Percentiles rank a stretch among this genome's conserved stretches.
Conservation (phyloP, 1,140 invertebrate species). For the Cotesia glomerata region DNA sequence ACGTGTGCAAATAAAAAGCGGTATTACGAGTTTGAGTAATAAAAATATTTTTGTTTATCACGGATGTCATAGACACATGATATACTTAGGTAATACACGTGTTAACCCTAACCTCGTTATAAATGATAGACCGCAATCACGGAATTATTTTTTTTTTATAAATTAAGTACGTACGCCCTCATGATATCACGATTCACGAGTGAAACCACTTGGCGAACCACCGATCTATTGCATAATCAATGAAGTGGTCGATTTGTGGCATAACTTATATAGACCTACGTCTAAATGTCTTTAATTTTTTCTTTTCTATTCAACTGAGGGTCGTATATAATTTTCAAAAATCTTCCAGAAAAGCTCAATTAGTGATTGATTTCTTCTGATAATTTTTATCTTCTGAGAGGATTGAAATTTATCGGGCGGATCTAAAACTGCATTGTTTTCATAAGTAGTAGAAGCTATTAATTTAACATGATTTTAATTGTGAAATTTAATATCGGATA, state of each 20-base stretch:
- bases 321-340: no score
- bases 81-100: not conserved
- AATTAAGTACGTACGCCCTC: not conserved
- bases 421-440: no score
- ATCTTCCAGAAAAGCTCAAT: no score
- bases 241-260: conserved; percentile 16
- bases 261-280: not conserved
- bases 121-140: conserved; percentile 27
- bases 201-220: conserved; percentile 25
- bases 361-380: no score
- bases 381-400: no score
- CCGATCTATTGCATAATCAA: conserved; percentile 20
- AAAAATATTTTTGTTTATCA: not conserved
- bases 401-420: no score
- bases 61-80: not conserved
- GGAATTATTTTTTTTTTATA: conserved; percentile 20
- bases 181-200: conserved; percentile 11
- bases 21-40: not conserved
- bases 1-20: not conserved
- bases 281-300: no score
- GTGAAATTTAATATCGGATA: no score
- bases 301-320: no score
- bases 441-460: no score
- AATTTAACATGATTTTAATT: no score
- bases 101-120: conserved; percentile 25